Percentiles rank a stretch among this genome's conserved stretches.
These are phyloP conservation scores for Botia almorhae DNA, from an alignment of 2,797 vertebrate species.

Conservation along the genomic window DNA sequence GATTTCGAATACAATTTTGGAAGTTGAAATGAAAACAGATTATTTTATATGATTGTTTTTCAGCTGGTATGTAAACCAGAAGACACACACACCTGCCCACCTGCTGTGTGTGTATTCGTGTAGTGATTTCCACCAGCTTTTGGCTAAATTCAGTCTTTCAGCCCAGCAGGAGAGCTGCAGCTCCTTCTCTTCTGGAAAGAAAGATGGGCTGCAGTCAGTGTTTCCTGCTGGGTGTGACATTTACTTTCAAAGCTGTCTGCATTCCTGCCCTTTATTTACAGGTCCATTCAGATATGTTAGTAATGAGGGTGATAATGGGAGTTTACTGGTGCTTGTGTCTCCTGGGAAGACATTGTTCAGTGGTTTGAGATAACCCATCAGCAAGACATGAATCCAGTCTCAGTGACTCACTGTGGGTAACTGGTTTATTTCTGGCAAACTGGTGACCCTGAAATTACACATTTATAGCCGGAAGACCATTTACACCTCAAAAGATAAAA, in stretches of 20 bases:
- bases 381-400: neutral
- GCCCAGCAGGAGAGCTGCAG: constrained; percentile 12
- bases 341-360: neutral
- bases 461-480: neutral
- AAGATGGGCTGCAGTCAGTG: neutral
- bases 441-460: neutral
- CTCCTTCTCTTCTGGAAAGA: neutral
- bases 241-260: constrained; percentile 48
- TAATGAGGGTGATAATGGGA: neutral
- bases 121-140: neutral
- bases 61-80: neutral
- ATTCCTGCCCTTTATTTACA: constrained; percentile 29
- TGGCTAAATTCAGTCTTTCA: neutral
- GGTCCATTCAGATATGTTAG: neutral
- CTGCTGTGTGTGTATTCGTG: neutral
- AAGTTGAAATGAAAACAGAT: too few species aligned
- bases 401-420: neutral
- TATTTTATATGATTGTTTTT: too few species aligned
- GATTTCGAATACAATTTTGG: too few species aligned
- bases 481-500: neutral
- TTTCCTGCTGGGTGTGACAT: constrained; percentile 56
- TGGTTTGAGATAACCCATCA: neutral
- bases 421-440: neutral
- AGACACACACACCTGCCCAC: neutral
- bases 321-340: neutral